Conservation (phyloP, 2,797 vertebrate genomes). For the Loris lydekkerianus region DNA sequence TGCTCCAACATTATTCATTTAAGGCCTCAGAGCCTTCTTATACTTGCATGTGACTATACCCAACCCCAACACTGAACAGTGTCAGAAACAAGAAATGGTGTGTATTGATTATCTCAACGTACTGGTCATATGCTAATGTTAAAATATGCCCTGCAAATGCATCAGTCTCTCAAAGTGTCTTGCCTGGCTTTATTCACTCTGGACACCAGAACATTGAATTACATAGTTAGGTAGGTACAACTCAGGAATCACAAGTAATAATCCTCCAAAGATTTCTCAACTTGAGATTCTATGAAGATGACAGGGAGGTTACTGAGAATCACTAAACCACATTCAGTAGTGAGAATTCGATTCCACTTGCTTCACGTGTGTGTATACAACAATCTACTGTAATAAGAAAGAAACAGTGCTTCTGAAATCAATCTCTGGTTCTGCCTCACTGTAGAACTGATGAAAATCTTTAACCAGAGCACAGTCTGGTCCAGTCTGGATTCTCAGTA, state of each 20-base stretch:
- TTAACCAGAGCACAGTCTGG: not conserved
- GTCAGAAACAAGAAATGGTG: slow-evolving; percentile 11
- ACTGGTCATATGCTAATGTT: not conserved
- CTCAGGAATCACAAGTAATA: not conserved
- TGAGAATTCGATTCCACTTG: slow-evolving; percentile 23
- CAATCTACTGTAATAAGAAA: not conserved
- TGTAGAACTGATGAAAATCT: not conserved
- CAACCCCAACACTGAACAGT: not conserved
- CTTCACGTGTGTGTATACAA: not conserved
- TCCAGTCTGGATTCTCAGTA: not conserved
- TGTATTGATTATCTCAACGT: not conserved
- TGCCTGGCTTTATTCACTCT: not conserved
- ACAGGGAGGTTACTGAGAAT: slow-evolving; percentile 17
- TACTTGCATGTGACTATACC: not conserved
- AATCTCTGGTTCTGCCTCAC: not conserved
- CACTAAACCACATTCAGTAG: not conserved
- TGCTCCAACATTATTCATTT: not conserved
- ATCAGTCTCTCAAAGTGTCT: not conserved
- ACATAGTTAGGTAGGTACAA: not conserved
- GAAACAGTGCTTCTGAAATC: not conserved
- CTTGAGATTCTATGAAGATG: not conserved
- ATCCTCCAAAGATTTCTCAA: not conserved
- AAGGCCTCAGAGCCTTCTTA: not conserved
- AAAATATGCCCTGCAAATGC: not conserved
- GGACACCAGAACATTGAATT: not conserved